Conservation (phyloP, 2,113 vertebrate species). For the Cebidichthys violaceus region DNA sequence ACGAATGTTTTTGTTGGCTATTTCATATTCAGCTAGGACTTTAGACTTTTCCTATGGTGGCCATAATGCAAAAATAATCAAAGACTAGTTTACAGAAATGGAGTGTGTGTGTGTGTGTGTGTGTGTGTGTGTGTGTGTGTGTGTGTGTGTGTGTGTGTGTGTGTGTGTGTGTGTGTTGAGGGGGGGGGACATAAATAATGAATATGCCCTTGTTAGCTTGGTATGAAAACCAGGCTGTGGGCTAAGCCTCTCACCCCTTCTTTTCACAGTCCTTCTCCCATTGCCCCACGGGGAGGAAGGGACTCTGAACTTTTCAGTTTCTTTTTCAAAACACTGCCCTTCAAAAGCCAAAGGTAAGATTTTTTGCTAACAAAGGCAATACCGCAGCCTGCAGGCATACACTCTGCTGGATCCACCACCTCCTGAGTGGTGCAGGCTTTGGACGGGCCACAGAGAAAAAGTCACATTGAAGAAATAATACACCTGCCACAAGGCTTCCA, state of each 20-base stretch:
- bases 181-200: slow-evolving; percentile 46
- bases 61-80: slow-evolving; percentile 40
- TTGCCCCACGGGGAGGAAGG: slow-evolving; percentile 17
- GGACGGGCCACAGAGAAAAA: slow-evolving; percentile 47
- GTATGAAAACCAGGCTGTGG: slow-evolving; percentile 26
- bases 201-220: slow-evolving; percentile 19
- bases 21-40: slow-evolving; percentile 7
- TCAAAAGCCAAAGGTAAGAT: slow-evolving; percentile 60
- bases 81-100: slow-evolving; percentile 25
- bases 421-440: slow-evolving; percentile 46
- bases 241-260: slow-evolving; percentile 17
- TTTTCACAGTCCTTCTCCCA: slow-evolving; percentile 29
- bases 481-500: slow-evolving; percentile 48
- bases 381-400: slow-evolving; percentile 52
- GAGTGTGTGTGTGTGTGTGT: no score
- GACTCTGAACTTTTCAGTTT: slow-evolving; percentile 45
- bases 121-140: no score
- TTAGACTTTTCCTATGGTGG: slow-evolving; percentile 1
- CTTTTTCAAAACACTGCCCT: slow-evolving; percentile 54
- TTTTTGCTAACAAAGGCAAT: slow-evolving; percentile 58
- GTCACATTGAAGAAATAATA: slow-evolving; percentile 51
- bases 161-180: no score
- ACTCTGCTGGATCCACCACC: slow-evolving; percentile 56
- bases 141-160: no score
- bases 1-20: slow-evolving; percentile 14